Conservation (phyloP, 2,888 invertebrate species). For the Lomographa bimaculata region DNA sequence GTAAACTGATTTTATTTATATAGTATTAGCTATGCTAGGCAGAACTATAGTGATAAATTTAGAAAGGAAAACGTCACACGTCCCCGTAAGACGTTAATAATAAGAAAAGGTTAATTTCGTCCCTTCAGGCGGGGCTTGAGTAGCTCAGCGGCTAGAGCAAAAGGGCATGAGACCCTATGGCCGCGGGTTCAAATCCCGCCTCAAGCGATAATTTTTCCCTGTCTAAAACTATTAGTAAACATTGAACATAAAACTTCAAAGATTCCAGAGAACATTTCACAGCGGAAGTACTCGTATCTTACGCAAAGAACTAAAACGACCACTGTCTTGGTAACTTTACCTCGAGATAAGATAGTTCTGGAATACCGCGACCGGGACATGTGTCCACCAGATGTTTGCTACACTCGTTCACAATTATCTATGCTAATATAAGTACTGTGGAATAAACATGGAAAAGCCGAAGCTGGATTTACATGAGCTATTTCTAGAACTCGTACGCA, state of each 20-base stretch:
- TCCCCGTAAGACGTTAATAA: too few species aligned
- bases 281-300: slow-evolving; percentile 27
- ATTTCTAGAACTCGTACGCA: slow-evolving; percentile 5
- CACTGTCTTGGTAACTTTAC: slow-evolving; percentile 15
- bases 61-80: too few species aligned
- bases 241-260: slow-evolving; percentile 29
- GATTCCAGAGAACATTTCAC: slow-evolving; percentile 7
- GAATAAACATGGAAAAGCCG: slow-evolving; percentile 23
- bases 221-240: too few species aligned
- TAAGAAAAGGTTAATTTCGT: too few species aligned
- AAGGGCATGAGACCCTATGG: too few species aligned
- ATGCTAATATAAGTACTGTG: slow-evolving; percentile 22
- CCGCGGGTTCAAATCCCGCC: too few species aligned
- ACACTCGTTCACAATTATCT: slow-evolving; percentile 21
- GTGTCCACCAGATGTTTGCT: slow-evolving; percentile 31
- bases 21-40: too few species aligned
- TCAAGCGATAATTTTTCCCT: too few species aligned
- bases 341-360: slow-evolving; percentile 24
- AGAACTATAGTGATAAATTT: too few species aligned
- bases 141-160: too few species aligned
- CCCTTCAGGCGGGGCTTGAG: too few species aligned
- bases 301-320: slow-evolving; percentile 29
- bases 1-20: too few species aligned
- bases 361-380: slow-evolving; percentile 23
- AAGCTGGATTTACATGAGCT: slow-evolving; percentile 4